Evolutionary conservation across 2,888 invertebrate genomes (phyloP), one percentile per base, ranked within the genome.

Genomic region (Hermaeophaga mercurialis): DNA sequence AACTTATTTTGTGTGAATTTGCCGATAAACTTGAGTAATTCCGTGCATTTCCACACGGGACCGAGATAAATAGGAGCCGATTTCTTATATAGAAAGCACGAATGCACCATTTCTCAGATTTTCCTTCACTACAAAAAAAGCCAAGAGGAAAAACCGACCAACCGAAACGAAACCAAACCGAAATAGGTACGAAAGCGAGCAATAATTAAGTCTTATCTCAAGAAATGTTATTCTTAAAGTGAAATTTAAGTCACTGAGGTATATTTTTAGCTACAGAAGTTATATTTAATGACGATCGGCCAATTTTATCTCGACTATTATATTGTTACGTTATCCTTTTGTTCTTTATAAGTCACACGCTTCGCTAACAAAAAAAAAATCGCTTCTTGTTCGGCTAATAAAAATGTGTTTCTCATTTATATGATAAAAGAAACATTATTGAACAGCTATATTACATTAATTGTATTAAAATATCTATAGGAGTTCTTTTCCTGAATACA

Each of bases 241-340:
- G 56, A 56, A 56, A 56, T 56, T 56, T 56, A 56, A 56, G 56
- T 56, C 56, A 24, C 44, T 31, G 44, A 56, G 50, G 56, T 56
- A 31, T 48, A 56, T 31, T 50, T 49, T 38, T 19, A 34, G 45
- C 45, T n/a, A 38, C 45, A 39, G 38, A 50, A 50, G 56, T 50
- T 48, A 56, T 56, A 45, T 56, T 50, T 56, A 45, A 45, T 50
- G 38, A 19, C 45, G 50, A 17, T 12, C 12, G 17, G 38, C 17
- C 38, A 48, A 45, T 56, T 56, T 56, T 56, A 56, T 56, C 49
- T 56, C 33, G 14, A 1, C 45, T 22, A 24, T 45, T 45, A 45
- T 45, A 45, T 45, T 45, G 45, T 45, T 43, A 53, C 36, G 36
- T 53, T 45, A 53, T 53, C 22, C 53, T 34, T 53, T 53, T 53